Conservation (phyloP, 2,113 vertebrate species). For the Tretioscincus oriximinensis region DNA sequence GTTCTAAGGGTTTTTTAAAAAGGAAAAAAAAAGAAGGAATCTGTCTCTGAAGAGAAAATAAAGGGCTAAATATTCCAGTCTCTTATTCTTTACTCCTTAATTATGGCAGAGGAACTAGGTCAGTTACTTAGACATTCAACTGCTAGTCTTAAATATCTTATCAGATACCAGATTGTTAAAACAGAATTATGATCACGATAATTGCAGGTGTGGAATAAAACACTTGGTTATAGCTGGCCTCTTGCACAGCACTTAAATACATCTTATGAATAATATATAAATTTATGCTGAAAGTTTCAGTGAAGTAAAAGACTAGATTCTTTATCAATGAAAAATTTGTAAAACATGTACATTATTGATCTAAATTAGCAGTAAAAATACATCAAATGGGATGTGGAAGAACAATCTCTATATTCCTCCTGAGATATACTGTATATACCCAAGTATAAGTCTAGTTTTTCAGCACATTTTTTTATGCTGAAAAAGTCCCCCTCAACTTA, state of each 20-base stretch:
- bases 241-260: constrained; percentile 32
- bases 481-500: too few relatives aligned
- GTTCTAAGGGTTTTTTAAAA: constrained; percentile 17
- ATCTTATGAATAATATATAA: constrained; percentile 18
- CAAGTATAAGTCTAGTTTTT: too few relatives aligned
- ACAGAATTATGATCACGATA: constrained; percentile 36
- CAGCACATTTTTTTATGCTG: too few relatives aligned
- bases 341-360: constrained; percentile 16
- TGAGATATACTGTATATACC: background rate
- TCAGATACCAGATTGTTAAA: constrained; percentile 16
- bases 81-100: constrained; percentile 6
- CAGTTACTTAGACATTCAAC: background rate
- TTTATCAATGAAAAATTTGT: constrained; percentile 18
- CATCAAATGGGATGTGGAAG: background rate
- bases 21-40: constrained; percentile 3
- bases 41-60: constrained; percentile 16
- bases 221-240: constrained; percentile 28
- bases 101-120: constrained; percentile 8
- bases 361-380: background rate
- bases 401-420: background rate
- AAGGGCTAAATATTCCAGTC: background rate
- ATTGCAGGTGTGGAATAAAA: constrained; percentile 35
- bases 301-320: background rate
- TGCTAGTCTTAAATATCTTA: constrained; percentile 26
- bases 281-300: accelerated